Base-by-base conservation (phyloP, 1,140 invertebrate species). In the Pseudomyrmex pallidus region DNA sequence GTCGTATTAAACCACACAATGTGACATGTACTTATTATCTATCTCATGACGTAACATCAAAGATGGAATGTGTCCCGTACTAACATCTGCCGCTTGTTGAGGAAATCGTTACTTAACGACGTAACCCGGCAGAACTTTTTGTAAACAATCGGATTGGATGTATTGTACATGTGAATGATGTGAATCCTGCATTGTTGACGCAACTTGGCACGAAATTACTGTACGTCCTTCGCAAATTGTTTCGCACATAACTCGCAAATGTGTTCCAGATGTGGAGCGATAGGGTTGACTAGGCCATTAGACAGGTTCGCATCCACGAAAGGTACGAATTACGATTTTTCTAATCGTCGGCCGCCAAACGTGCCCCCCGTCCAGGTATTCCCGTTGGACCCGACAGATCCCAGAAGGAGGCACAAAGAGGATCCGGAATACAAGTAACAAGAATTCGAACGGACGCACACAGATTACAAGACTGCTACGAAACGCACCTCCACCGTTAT, bases 401-500 rank as follows among this genome's bases (percentile, higher is more conserved):
- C 87, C 15, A 87, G 87, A 46, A 89, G 90, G 63, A 89, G 73
- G 35, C 89, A 76, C 10, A 91, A 86, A 61, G 89, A 90, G 1
- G 90, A 91, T 50, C 90, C 90, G 9, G 82, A 90, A 85, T 87
- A 84, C 17, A 61, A 84, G 67, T 80, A 62, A 74, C 64, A 48
- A 22, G 44, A 52, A 72, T 78, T 13, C 2, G n/a, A 15, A 74
- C 56, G 52, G 5, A 20, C 35, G 77, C 12, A 59, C 12, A 67
- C 61, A 22, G 44, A 87, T 78, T 44, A 72, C 12, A 87, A 87
- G 82, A 80, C 85, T 87, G 57, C 76, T 70, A 72, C 35, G 35
- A 80, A 50, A 72, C 20, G 15, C 17, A 70, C 5, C 35, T 78
- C 20, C 20, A 80, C 54, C 25, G 44, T 80, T n/a, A 54, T n/a